Conservation (phyloP, 30 jellyfish, hydroid and myxozoan species). For the Clytia hemisphaerica region DNA sequence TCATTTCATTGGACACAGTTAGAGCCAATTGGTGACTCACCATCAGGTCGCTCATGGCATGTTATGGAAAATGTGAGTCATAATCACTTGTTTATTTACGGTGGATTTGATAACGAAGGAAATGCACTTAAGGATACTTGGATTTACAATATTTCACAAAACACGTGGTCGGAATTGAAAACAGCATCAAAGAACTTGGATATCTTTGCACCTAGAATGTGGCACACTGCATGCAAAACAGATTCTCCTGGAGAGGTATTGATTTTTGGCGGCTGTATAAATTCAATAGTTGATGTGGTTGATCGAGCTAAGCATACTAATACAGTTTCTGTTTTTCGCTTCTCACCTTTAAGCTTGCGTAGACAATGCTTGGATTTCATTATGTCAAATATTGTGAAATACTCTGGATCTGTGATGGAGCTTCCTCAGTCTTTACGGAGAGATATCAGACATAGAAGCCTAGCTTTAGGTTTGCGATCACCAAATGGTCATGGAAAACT, state of each 20-base stretch:
- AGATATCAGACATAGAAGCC: not conserved
- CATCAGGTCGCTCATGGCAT: conserved; percentile 90
- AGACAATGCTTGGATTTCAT: conserved; percentile 19
- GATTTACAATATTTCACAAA: conserved; percentile 38
- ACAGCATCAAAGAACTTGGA: conserved; percentile 24
- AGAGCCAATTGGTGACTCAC: conserved; percentile 22
- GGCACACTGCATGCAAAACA: conserved; percentile 74
- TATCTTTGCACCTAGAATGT: conserved; percentile 38
- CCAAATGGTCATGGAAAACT: conserved; percentile 9
- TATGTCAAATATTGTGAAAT: not conserved
- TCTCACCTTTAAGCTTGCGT: conserved; percentile 9
- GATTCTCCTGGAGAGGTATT: conserved; percentile 55
- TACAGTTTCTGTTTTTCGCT: conserved; percentile 11
- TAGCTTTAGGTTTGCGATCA: not conserved
- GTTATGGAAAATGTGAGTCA: conserved; percentile 28
- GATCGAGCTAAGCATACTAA: conserved; percentile 8
- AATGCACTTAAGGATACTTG: conserved; percentile 57
- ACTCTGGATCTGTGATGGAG: not conserved
- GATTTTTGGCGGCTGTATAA: conserved; percentile 77
- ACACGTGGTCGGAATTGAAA: conserved; percentile 49
- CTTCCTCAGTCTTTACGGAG: conserved; percentile 14
- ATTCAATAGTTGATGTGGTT: conserved; percentile 27
- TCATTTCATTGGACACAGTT: conserved; percentile 52
- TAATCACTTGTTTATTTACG: conserved; percentile 39
- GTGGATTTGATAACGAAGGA: conserved; percentile 65